A percentile compares a stretch with the other conserved stretches of the same genome.
phyloP scores from a whole-genome alignment of 1,140 invertebrate genomes.

The Phenacoccus solenopsis region DNA sequence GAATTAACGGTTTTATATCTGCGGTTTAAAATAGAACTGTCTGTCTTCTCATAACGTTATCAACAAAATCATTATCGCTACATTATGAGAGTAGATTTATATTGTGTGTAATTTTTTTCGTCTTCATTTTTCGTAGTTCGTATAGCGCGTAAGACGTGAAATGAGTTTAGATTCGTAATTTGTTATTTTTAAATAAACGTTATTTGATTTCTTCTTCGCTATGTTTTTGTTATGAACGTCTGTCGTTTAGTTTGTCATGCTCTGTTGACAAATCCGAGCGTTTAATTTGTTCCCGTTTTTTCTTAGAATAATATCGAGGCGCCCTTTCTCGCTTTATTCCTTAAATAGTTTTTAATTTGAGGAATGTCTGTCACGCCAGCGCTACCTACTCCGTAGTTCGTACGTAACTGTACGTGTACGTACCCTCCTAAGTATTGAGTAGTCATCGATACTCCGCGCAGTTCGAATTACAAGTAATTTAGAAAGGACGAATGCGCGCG shows the following conservation, averaged over 20 bases:
- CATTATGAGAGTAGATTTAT: conserved; percentile 14
- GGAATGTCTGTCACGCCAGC: no score
- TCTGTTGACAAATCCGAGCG: conserved; percentile 8
- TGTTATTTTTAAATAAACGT: conserved; percentile 9
- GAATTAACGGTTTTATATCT: neutral
- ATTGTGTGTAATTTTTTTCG: neutral
- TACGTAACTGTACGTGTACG: no score
- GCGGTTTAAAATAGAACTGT: neutral
- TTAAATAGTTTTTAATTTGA: neutral
- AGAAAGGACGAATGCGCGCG: no score
- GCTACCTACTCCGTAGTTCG: no score
- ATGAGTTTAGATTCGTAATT: conserved; percentile 5
- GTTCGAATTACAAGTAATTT: no score
- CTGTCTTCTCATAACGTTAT: conserved; percentile 8
- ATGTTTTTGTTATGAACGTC: neutral
- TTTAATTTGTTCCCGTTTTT: conserved; percentile 6
- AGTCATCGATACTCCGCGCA: no score
- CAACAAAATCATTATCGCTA: conserved; percentile 12
- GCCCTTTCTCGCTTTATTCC: neutral
- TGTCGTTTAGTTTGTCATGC: neutral
- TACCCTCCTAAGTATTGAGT: no score
- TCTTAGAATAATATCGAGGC: conserved; percentile 5
- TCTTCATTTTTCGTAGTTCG: neutral
- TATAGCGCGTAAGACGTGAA: neutral
- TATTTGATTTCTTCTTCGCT: conserved; percentile 5